Base-by-base conservation (phyloP, 1,140 invertebrate species). In the Leptinotarsa undecemlineata region DNA sequence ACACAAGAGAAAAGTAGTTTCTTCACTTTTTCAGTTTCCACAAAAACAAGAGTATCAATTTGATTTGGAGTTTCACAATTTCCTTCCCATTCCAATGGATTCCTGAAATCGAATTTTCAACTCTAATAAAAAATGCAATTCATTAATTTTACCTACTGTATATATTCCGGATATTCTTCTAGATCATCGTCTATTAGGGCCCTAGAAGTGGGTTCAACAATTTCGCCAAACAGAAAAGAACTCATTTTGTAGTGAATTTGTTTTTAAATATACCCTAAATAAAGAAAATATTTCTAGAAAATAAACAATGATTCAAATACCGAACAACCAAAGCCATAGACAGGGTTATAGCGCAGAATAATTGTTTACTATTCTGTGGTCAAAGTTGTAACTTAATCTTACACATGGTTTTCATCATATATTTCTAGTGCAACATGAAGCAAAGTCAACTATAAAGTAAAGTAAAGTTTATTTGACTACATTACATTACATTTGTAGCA, bases 201-300 rank as follows among this genome's bases (percentile, higher is more conserved):
- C 51, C 83, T 76, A 48, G 82, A 82, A 51, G 76, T 78, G 2
- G 82, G 82, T 71, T 83, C 82, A 14, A 82, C 73, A 76, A 84
- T 81, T 78, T 84, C 83, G 13, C 82, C 83, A 81, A 84, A 84
- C 13, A 79, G 11, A 13, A 57, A 21, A 3, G 47, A 51, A 60
- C 47, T 60, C 68, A 70, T 70, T 21, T 68, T 68, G 33, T 0
- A 42, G 8, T 42, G 33, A 42, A 42, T 42, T 42, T 11, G 33
- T 42, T 42, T 11, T 11, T 11, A 42, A 42, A 42, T 11, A 42
- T 8, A 42, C 33, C 11, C 2, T 42, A 8, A 1, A 42, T 3
- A 11, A 33, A 42, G 8, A 42, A 11, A 42, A 42, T 42, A 42
- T 42, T 42, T 42, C 8, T 42, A 42, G 8, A 11, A 42, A 42